Evolutionary conservation across 30 jellyfish, hydroid and myxozoan species (phyloP), one percentile per base, ranked within the genome.

Genomic region (Turritopsis dohrnii): DNA sequence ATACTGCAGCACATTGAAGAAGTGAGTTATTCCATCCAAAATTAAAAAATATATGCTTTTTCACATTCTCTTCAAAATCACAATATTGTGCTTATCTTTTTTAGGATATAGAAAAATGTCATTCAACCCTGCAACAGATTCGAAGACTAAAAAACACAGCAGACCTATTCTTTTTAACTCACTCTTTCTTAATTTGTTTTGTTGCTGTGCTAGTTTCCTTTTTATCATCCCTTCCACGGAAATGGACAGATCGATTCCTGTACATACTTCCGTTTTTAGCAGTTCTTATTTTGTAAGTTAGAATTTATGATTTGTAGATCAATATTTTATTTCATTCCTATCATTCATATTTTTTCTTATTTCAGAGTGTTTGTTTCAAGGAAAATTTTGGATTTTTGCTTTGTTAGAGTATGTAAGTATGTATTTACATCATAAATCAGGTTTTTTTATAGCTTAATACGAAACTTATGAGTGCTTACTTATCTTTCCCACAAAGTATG

Each of bases 231-330:
- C 72, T 89, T 20, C 96, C 96, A 28, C 87, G 80, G 52, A 81
- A 74, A 72, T 89, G 96, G 96, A 79, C 94, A 79, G 90, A 89
- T 52, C 83, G 94, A 74, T 88, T 89, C 21, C 52, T 89, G 24
- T 89, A 91, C 89, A 18, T 85, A 18, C 20, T 85, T 1, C 96
- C 91, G 0, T 89, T 89, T 81, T 74, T 76, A 21, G 52, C 82
- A 29, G 83, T 89, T 53, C 96, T 92, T 41, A 65, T 73, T 41
- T 72, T 89, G 96, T 89, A 74, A 89, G 96, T 84, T 13, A 8
- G 17, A 22, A 8, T 75, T 75, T 26, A 5, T 75, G 17, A 22
- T 31, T 1, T 75, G 9, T 75, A 22, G 53, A 13, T 75, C 21
- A 9, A n/a, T 13, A 0, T 8, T 75, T 7, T 26, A 22, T 31